phyloP scores from a whole-genome alignment of 1,140 invertebrate species.

The Philaenus spumarius region DNA sequence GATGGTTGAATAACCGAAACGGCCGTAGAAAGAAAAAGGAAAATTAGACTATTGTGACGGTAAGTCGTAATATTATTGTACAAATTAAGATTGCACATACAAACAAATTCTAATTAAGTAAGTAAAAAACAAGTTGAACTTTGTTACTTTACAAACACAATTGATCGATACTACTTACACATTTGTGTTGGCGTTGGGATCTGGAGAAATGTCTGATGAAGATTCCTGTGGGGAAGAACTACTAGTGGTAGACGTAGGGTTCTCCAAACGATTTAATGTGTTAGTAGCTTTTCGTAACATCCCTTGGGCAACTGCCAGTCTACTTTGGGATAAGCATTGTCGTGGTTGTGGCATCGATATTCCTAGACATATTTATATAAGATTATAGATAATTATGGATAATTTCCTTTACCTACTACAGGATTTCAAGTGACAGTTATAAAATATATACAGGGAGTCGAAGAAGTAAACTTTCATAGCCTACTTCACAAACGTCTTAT shows the following conservation, averaged over 20 bases:
- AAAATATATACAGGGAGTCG: too few species aligned
- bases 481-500: too few species aligned
- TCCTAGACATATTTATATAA: constrained; percentile 33
- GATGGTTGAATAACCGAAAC: too few species aligned
- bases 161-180: constrained; percentile 24
- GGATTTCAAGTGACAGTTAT: too few species aligned
- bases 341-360: constrained; percentile 37
- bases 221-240: neutral
- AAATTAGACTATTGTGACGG: too few species aligned
- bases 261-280: constrained; percentile 41
- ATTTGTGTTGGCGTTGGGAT: constrained; percentile 17
- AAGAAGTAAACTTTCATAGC: too few species aligned
- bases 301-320: constrained; percentile 38
- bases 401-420: too few species aligned
- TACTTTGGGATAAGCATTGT: constrained; percentile 40
- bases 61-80: too few species aligned
- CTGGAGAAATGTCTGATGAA: constrained; percentile 15
- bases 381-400: too few species aligned
- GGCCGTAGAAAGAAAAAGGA: neutral
- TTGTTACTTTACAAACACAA: too few species aligned
- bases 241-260: constrained; percentile 28
- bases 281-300: constrained; percentile 42
- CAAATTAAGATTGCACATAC: neutral
- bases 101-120: neutral
- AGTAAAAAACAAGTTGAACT: constrained; percentile 9